A percentile compares a stretch with the other conserved stretches of the same genome.
Evolutionary conservation across 2,797 vertebrate species (phyloP).

Genomic region (Todus mexicanus): DNA sequence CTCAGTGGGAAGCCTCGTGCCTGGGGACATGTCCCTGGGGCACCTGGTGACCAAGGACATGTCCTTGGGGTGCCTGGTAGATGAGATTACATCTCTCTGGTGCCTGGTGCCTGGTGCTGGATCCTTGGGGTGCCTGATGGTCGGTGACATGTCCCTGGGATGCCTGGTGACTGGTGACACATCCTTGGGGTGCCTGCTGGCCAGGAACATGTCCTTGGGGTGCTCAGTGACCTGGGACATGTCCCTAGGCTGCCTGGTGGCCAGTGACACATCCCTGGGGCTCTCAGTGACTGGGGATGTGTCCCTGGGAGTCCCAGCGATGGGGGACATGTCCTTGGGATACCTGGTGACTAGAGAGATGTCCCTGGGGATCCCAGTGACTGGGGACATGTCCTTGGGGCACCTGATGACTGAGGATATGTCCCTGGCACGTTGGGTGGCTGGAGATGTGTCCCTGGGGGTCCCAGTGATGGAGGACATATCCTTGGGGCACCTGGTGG

Average conservation of each 20-base stretch:
- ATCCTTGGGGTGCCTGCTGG: background rate
- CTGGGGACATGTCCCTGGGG: background rate
- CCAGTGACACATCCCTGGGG: background rate
- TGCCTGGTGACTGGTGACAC: background rate
- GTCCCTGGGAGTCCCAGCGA: background rate
- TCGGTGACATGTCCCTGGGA: background rate
- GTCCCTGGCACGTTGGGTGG: background rate
- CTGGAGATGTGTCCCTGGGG: background rate
- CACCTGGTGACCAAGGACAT: background rate
- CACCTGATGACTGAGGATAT: background rate
- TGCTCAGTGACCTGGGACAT: background rate
- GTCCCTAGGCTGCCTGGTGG: background rate
- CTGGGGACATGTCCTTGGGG: background rate
- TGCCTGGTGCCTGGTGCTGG: background rate
- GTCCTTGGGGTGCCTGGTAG: background rate
- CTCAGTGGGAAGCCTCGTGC: background rate
- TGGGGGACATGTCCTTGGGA: background rate
- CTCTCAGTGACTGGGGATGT: background rate
- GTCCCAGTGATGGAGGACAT: background rate
- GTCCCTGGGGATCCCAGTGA: background rate
- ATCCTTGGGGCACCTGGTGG: too few relatives aligned
- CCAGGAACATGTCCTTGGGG: background rate
- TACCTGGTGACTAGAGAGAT: fast-evolving
- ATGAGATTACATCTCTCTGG: background rate
- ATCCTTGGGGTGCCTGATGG: background rate